These are phyloP conservation scores for Albula goreensis DNA, from an alignment of 2,113 vertebrate species.

Conservation along the genomic window DNA sequence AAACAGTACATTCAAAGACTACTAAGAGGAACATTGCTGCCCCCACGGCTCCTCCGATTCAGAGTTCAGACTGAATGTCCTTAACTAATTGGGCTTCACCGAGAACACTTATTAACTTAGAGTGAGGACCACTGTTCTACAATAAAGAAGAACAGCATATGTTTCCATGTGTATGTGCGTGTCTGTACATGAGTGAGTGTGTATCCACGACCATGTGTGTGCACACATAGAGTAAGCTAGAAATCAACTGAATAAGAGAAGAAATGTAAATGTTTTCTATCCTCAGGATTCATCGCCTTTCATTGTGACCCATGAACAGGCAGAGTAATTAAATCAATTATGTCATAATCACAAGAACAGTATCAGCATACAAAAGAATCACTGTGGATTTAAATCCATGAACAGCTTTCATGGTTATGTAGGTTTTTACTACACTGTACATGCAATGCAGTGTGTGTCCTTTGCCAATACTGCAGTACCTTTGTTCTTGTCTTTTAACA, in stretches of 20 bases:
- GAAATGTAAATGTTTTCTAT: constrained; percentile 33
- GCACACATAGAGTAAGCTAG: background rate
- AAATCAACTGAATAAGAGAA: constrained; percentile 28
- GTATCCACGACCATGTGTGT: constrained; percentile 27
- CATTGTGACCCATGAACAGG: constrained; percentile 53
- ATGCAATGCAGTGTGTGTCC: constrained; percentile 34
- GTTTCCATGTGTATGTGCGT: constrained; percentile 4
- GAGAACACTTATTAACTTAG: constrained; percentile 57
- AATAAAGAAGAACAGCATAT: constrained; percentile 48
- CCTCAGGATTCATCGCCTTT: constrained; percentile 43
- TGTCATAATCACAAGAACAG: no score
- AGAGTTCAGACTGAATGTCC: constrained; percentile 59
- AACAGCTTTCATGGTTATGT: constrained; percentile 67
- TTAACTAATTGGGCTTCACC: constrained; percentile 52
- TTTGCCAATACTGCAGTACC: constrained; percentile 49
- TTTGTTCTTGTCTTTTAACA: constrained; percentile 14
- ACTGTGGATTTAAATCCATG: constrained; percentile 67
- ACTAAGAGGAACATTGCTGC: constrained; percentile 41
- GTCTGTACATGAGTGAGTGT: constrained; percentile 11
- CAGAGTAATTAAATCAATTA: constrained; percentile 63
- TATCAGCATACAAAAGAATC: constrained; percentile 56
- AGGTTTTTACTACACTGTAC: constrained; percentile 49
- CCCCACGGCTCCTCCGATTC: constrained; percentile 53
- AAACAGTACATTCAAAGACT: constrained; percentile 56
- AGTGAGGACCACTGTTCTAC: constrained; percentile 64